Evolutionary conservation across 2,113 vertebrate genomes (phyloP), one percentile per base, ranked within the genome.

Genomic region (Aythya baeri): DNA sequence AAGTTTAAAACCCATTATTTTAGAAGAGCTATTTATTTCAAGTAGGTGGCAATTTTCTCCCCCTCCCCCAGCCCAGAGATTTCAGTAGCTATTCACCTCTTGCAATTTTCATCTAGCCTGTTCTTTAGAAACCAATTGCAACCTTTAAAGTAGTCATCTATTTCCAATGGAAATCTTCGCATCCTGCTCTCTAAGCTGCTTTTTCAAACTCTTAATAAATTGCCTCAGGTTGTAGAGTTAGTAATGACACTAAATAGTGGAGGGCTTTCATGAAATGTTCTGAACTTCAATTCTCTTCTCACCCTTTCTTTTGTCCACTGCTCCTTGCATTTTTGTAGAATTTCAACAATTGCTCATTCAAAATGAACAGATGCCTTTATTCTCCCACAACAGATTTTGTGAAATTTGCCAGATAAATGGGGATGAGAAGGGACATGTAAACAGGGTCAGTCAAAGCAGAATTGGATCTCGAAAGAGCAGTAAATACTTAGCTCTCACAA

Each of bases 201-300:
- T 97, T 98, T 97, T 95, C 96, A 96, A 96, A 96, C 85, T 97
- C 96, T 96, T 98, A 98, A 98, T 98, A 98, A 97, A 98, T 97
- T 97, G 96, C 96, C 86, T 97, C 75, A 94, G 85, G 94, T 94
- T 97, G 92, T 92, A 88, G 91, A 96, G 94, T 92, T 97, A 90
- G 97, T 97, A 97, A 97, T 97, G 95, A 93, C 63, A 86, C 94
- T 94, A 96, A 97, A 96, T 96, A 96, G 88, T 66, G n/a, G 43
- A 93, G 77, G 20, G 46, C 73, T 97, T 97, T 97, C 34, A 79
- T 57, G 41, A 83, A 88, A 63, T 7, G 17, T 80, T 86, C 75
- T 71, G 86, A 83, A 93, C 94, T 43, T 46, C 91, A 79, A 38
- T 93, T 90, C 81, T 81, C 73, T 78, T 81, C 78, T 94, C 79